Conservation (phyloP, 2,113 vertebrate species). For the Montifringilla adamsi region DNA sequence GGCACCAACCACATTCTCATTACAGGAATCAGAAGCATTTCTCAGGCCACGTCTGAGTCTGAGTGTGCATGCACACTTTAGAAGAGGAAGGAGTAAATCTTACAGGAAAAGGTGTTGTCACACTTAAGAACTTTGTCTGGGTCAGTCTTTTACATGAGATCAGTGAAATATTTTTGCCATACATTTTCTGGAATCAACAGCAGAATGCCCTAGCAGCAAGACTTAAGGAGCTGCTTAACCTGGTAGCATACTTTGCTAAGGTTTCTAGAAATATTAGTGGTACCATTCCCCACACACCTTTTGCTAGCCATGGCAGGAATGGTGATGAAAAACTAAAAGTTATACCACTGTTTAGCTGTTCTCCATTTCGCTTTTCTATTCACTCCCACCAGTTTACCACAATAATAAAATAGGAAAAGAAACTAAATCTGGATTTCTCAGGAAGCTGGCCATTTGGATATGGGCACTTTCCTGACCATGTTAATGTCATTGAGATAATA, state of each 20-base stretch:
- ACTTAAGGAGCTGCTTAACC: not conserved
- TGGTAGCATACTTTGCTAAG: not conserved
- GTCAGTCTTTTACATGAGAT: not conserved
- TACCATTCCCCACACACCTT: not conserved
- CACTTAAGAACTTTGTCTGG: not conserved
- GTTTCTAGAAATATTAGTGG: not conserved
- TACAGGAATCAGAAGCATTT: not conserved
- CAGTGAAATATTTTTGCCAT: not conserved
- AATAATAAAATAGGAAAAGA: not conserved
- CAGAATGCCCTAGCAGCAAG: not conserved
- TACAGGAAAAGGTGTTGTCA: not conserved
- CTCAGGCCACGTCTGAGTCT: not conserved
- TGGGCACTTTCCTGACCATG: not conserved
- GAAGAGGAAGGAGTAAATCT: not conserved
- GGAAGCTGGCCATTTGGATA: not conserved
- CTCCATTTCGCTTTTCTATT: not conserved
- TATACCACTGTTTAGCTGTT: not conserved
- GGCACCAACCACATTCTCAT: not conserved
- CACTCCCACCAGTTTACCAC: not conserved
- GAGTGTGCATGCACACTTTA: not conserved
- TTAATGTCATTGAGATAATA: not conserved
- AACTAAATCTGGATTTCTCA: not conserved
- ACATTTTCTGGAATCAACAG: not conserved
- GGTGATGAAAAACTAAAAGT: not conserved
- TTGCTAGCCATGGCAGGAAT: not conserved